Conservation (phyloP, 2,797 vertebrate genomes). For the Poecile montanus region DNA sequence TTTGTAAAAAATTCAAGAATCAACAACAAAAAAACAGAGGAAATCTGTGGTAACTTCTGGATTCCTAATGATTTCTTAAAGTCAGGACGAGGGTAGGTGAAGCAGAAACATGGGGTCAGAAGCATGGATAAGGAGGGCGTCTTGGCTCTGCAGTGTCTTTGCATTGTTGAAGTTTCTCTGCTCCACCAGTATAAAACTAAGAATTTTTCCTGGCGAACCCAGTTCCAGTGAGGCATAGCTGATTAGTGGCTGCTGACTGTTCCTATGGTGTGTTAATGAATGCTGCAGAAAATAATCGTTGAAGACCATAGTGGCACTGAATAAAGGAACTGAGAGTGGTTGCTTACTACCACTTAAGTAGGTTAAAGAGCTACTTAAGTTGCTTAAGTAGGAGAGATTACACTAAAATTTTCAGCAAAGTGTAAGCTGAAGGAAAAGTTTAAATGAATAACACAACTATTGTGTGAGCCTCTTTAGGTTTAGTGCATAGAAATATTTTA, state of each 20-base stretch:
- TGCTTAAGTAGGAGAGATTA: neutral
- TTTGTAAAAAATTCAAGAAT: neutral
- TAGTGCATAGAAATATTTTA: neutral
- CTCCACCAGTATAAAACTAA: neutral
- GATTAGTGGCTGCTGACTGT: neutral
- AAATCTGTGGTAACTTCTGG: neutral
- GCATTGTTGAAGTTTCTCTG: neutral
- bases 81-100: neutral
- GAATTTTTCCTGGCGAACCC: neutral
- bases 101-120: neutral
- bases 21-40: neutral
- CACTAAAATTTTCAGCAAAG: neutral
- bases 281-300: neutral
- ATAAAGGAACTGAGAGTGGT: neutral
- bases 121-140: fast-evolving
- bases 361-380: too few relatives aligned
- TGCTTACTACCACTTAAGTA: neutral
- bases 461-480: neutral
- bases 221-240: neutral
- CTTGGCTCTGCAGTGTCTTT: neutral
- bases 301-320: neutral
- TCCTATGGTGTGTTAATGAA: neutral
- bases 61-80: neutral
- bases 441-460: neutral
- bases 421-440: neutral